phyloP scores from a whole-genome alignment of 2,888 invertebrate genomes.

The Lissocephala sabroskyi region DNA sequence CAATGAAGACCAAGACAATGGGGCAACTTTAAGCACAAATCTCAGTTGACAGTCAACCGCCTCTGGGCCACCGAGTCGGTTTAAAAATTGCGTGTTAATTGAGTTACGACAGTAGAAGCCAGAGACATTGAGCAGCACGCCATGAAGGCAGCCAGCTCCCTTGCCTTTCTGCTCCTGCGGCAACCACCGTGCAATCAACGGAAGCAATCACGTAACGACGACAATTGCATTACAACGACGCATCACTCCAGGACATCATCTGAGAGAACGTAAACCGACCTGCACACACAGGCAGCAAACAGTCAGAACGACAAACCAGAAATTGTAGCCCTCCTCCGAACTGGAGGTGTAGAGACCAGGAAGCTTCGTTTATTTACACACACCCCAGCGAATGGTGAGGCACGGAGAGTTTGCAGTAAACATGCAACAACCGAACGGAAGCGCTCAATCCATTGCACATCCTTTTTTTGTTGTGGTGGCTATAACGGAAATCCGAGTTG shows the following conservation, averaged over 20 bases:
- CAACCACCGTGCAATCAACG: too few relatives aligned
- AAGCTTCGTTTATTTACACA: too few relatives aligned
- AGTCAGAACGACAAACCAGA: too few relatives aligned
- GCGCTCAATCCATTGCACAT: too few relatives aligned
- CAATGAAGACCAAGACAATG: constrained; percentile 10
- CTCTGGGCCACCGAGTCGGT: background rate
- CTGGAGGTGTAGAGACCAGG: too few relatives aligned
- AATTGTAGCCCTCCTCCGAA: too few relatives aligned
- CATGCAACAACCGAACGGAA: constrained; percentile 14
- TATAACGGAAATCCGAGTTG: constrained; percentile 52
- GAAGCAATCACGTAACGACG: constrained; percentile 47
- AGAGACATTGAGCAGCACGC: background rate
- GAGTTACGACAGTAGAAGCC: constrained; percentile 3
- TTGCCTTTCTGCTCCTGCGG: too few relatives aligned
- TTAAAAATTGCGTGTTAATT: background rate
- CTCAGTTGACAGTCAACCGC: background rate
- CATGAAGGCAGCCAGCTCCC: too few relatives aligned
- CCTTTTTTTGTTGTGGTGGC: background rate
- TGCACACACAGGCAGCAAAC: too few relatives aligned
- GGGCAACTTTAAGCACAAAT: constrained; percentile 17
- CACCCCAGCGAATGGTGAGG: too few relatives aligned
- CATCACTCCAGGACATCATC: constrained; percentile 25
- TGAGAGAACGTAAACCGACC: background rate
- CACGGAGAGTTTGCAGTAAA: background rate
- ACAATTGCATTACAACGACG: constrained; percentile 46